phyloP scores from a whole-genome alignment of 1,140 invertebrate species.

The Dendrolimus kikuchii region DNA sequence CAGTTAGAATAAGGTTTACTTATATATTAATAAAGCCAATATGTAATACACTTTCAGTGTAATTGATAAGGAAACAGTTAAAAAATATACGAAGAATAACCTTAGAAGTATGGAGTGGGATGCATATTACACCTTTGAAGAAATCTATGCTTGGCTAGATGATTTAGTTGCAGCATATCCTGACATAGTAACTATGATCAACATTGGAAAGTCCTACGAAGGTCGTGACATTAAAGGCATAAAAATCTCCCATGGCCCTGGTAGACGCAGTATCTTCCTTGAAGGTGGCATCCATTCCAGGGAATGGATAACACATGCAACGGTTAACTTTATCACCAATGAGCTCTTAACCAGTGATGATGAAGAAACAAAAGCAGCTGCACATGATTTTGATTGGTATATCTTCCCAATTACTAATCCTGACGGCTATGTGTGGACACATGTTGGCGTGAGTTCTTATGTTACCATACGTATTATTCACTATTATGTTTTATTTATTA shows the following conservation, averaged over 20 bases:
- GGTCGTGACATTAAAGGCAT: constrained; percentile 75
- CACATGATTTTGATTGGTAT: constrained; percentile 80
- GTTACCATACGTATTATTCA: not conserved
- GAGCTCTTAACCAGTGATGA: constrained; percentile 71
- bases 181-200: constrained; percentile 55
- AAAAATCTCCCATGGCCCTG: constrained; percentile 72
- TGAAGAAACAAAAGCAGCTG: constrained; percentile 57
- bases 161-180: constrained; percentile 60
- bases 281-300: constrained; percentile 78
- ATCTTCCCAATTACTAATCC: constrained; percentile 81
- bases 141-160: constrained; percentile 61
- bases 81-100: constrained; percentile 30
- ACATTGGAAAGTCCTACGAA: constrained; percentile 73
- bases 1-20: too few relatives aligned
- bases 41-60: constrained; percentile 24
- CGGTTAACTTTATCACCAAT: constrained; percentile 75
- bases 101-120: constrained; percentile 56
- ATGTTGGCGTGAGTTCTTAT: constrained; percentile 51
- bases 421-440: constrained; percentile 79
- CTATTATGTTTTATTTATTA: not conserved
- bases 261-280: constrained; percentile 63
- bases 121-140: constrained; percentile 67
- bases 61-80: constrained; percentile 40
- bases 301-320: constrained; percentile 80
- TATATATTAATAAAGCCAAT: not conserved